Percentiles rank a stretch among this genome's conserved stretches.
These are phyloP conservation scores for Sinocyclocheilus anshuiensis DNA, from an alignment of 2,113 vertebrate genomes.

Conservation along the genomic window DNA sequence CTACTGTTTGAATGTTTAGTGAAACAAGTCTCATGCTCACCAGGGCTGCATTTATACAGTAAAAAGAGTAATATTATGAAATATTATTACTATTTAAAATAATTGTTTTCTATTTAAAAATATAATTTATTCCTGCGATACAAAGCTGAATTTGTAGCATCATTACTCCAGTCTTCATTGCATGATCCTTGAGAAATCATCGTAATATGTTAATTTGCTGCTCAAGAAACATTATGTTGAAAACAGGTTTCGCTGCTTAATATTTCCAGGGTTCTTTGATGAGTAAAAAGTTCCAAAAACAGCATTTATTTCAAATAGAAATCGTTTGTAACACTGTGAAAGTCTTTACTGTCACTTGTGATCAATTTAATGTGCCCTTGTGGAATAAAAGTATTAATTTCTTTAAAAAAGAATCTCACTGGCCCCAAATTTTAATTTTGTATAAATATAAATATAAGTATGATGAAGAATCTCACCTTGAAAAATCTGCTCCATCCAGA, in stretches of 20 bases:
- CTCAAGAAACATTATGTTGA: not conserved
- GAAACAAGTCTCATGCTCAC: not conserved
- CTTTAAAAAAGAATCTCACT: too few relatives aligned
- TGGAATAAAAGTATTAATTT: not conserved
- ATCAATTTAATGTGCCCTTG: not conserved
- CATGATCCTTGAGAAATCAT: not conserved
- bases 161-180: not conserved
- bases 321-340: too few relatives aligned
- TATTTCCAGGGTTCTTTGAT: not conserved
- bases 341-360: not conserved
- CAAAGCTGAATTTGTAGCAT: not conserved
- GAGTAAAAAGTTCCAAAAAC: not conserved
- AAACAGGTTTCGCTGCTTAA: not conserved
- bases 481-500: conserved; percentile 95
- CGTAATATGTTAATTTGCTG: not conserved
- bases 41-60: not conserved
- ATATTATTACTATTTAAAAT: not conserved
- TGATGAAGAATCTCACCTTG: conserved; percentile 82
- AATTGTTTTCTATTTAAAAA: not conserved
- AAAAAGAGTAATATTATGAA: not conserved
- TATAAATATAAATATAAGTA: too few relatives aligned
- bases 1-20: not conserved
- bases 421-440: too few relatives aligned
- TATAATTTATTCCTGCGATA: not conserved
- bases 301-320: too few relatives aligned